These are phyloP conservation scores for Eupeodes luniger DNA, from an alignment of 2,888 invertebrate genomes.

Conservation along the genomic window DNA sequence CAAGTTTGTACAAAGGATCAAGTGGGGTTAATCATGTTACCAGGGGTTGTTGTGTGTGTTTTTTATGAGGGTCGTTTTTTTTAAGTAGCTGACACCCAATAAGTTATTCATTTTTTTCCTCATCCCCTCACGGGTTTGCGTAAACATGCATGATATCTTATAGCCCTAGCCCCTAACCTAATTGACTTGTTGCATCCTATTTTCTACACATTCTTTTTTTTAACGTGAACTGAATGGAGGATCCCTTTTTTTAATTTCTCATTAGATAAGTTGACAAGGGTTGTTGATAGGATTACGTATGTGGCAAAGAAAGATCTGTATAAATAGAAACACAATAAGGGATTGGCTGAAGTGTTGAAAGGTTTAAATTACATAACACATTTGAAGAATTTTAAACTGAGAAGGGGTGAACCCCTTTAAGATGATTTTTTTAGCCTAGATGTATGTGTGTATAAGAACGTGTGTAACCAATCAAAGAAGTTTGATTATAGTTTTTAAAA, in stretches of 20 bases:
- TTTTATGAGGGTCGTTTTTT: conserved; percentile 62
- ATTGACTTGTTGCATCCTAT: conserved; percentile 71
- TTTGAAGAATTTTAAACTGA: conserved; percentile 17
- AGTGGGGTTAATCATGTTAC: conserved; percentile 70
- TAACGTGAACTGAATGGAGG: conserved; percentile 33
- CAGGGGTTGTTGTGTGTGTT: conserved; percentile 48
- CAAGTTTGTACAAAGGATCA: conserved; percentile 58
- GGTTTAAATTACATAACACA: conserved; percentile 70
- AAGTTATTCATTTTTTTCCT: conserved; percentile 55
- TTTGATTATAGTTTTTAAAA: conserved; percentile 50
- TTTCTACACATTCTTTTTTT: neutral
- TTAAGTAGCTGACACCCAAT: conserved; percentile 42
- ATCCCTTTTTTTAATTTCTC: conserved; percentile 59
- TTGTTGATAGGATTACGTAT: conserved; percentile 69
- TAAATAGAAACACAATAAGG: conserved; percentile 33
- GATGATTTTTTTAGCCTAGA: conserved; percentile 22
- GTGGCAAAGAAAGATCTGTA: conserved; percentile 29
- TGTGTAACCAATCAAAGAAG: conserved; percentile 63
- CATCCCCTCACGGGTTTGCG: conserved; percentile 59
- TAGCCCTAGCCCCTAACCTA: conserved; percentile 31
- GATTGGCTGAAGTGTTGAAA: conserved; percentile 59
- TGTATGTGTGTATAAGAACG: neutral
- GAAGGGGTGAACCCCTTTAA: conserved; percentile 52
- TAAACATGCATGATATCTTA: conserved; percentile 23
- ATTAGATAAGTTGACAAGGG: conserved; percentile 70